These are phyloP conservation scores for Cricetomys ansorgei DNA, from an alignment of 2,113 vertebrate species.

Conservation along the genomic window DNA sequence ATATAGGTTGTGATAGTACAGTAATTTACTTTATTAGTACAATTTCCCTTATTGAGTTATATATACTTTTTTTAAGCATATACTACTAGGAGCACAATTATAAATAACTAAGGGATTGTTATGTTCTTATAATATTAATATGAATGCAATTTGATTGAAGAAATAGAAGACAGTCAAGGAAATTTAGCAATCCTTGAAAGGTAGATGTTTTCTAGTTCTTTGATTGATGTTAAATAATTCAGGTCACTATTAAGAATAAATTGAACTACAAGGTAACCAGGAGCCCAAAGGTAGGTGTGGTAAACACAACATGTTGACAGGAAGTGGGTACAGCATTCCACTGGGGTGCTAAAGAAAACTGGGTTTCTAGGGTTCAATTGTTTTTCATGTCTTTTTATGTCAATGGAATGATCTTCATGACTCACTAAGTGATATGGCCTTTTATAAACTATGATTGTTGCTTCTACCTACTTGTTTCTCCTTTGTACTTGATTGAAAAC, in stretches of 20 bases:
- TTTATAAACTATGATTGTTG: not conserved
- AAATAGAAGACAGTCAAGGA: not conserved
- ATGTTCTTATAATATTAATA: not conserved
- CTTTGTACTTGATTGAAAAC: slow-evolving; percentile 42
- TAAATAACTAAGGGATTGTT: not conserved
- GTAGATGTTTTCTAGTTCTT: not conserved
- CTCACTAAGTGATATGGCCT: not conserved
- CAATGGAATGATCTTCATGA: slow-evolving; percentile 8
- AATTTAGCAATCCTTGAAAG: not conserved
- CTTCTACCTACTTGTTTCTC: slow-evolving; percentile 2
- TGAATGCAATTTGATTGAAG: not conserved
- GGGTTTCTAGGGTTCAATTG: not conserved
- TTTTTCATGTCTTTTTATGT: not conserved
- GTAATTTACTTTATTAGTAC: slow-evolving; percentile 8
- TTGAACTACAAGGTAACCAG: not conserved
- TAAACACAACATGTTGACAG: not conserved
- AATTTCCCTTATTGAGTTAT: not conserved
- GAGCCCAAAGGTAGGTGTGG: not conserved
- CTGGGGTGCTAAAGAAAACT: not conserved
- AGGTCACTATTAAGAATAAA: slow-evolving; percentile 9
- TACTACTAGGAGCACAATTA: not conserved
- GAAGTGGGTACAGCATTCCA: not conserved
- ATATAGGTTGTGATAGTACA: not conserved
- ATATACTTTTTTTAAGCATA: not conserved
- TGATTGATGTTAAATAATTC: slow-evolving; percentile 42